Conservation (phyloP, 2,888 invertebrate genomes). For the Lasioglossum leucozonium region DNA sequence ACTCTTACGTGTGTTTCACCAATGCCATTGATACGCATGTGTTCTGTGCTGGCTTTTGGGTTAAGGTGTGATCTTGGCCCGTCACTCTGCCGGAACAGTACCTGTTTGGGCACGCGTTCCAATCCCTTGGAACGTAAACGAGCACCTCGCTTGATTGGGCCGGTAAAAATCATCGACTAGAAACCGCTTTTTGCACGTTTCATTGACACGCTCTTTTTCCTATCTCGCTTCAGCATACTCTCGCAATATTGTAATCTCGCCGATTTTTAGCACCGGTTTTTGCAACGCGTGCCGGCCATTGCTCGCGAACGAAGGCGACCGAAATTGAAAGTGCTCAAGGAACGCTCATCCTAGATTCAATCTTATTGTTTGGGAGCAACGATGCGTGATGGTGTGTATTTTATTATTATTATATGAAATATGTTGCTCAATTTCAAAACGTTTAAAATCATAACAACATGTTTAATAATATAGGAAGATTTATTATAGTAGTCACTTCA, state of each 20-base stretch:
- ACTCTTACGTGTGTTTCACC: slow-evolving; percentile 1
- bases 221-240: not conserved
- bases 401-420: not conserved
- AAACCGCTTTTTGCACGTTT: not conserved
- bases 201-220: not conserved
- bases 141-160: not conserved
- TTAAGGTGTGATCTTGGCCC: slow-evolving; percentile 41
- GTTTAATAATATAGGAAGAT: no score
- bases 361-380: slow-evolving; percentile 50
- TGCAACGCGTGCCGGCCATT: not conserved
- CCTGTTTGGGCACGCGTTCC: slow-evolving; percentile 15
- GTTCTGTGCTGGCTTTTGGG: slow-evolving; percentile 13
- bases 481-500: not conserved
- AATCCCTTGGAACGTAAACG: slow-evolving; percentile 7
- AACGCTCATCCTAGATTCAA: slow-evolving; percentile 51
- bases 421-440: not conserved
- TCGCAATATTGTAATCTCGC: not conserved
- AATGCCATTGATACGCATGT: slow-evolving; percentile 37
- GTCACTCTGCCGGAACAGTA: slow-evolving; percentile 12
- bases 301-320: slow-evolving; percentile 21
- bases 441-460: not conserved
- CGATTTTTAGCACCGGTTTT: slow-evolving; percentile 5
- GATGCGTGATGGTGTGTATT: slow-evolving; percentile 49
- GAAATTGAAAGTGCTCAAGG: slow-evolving; percentile 61
- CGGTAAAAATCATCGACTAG: not conserved